Evolutionary conservation across 2,888 invertebrate genomes (phyloP), one percentile per base, ranked within the genome.

Genomic region (Eilema sororculum): DNA sequence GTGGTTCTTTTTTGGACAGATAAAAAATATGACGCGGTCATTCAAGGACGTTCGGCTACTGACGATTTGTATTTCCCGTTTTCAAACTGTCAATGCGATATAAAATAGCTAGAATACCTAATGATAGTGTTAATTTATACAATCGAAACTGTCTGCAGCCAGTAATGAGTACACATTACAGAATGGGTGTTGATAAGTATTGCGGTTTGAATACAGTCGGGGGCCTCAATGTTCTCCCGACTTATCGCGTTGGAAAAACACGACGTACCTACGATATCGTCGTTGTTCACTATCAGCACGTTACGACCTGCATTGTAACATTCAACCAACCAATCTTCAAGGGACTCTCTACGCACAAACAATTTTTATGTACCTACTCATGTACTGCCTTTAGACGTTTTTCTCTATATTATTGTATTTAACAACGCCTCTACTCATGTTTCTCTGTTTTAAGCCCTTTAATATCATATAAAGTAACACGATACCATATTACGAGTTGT

Each of bases 1-100:
- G 91, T 91, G 88, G 88, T 90, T 90, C 90, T 90, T 93, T 91
- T 86, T 91, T 91, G 89, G 88, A 89, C 87, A 87, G 91, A 93
- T 92, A 93, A 94, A 93, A 93, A 93, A 91, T 90, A 90, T 91
- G 92, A 92, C 92, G 88, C 93, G 93, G 93, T 93, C 92, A 91
- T 86, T 90, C 93, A 94, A 95, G 95, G 95, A 94, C 94, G 92
- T 86, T 85, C 86, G 87, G 84, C 86, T 85, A 88, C 88, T 89
- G 90, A 86, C 87, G 86, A 90, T 87, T 88, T 87, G 90, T 91
- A 90, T 91, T 93, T 93, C 93, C 93, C 93, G 92, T 91, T 92
- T 87, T 87, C 83, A 79, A 86, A 84, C 86, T 86, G 86, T 81
- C 86, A 87, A 88, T 87, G 83, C 84, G 85, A 85, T 86, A 85